Conservation (phyloP, 2,888 invertebrate species). For the Anaspis maculata region DNA sequence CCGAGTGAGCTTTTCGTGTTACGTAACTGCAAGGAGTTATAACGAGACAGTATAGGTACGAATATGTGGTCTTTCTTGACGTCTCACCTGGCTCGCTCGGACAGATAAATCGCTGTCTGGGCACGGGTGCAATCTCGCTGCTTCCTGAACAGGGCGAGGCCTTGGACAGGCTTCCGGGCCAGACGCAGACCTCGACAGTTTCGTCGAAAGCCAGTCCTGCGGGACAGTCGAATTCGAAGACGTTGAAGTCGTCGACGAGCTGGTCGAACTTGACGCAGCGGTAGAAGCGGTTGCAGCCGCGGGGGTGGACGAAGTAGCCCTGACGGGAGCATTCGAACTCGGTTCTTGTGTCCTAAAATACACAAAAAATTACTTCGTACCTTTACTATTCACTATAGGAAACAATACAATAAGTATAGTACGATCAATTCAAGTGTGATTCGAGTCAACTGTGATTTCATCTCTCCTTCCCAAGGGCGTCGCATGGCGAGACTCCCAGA, state of each 20-base stretch:
- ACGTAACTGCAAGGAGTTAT: too few species aligned
- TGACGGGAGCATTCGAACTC: conserved; percentile 68
- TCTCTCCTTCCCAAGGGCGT: too few species aligned
- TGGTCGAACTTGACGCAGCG: conserved; percentile 76
- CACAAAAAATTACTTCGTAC: conserved; percentile 4
- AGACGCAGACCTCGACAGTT: conserved; percentile 69
- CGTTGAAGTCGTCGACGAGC: conserved; percentile 63
- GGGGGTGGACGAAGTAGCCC: conserved; percentile 71
- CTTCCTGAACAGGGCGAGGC: conserved; percentile 68
- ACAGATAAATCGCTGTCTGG: conserved; percentile 58
- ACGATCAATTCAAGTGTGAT: too few species aligned
- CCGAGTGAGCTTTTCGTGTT: too few species aligned
- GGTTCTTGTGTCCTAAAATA: conserved; percentile 56
- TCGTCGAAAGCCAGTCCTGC: conserved; percentile 69
- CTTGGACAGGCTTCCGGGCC: conserved; percentile 66
- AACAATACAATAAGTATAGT: too few species aligned
- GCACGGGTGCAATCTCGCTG: conserved; percentile 70
- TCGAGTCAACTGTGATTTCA: too few species aligned
- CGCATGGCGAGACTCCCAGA: too few species aligned
- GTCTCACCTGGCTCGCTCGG: conserved; percentile 51
- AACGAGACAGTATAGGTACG: too few species aligned
- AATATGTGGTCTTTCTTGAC: too few species aligned
- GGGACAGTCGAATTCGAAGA: conserved; percentile 76
- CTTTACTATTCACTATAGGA: too few species aligned
- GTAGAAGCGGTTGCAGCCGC: conserved; percentile 69